Percentiles rank a stretch among this genome's conserved stretches.
Evolutionary conservation across 2,113 vertebrate species (phyloP).

Genomic region (Aramus guarauna): DNA sequence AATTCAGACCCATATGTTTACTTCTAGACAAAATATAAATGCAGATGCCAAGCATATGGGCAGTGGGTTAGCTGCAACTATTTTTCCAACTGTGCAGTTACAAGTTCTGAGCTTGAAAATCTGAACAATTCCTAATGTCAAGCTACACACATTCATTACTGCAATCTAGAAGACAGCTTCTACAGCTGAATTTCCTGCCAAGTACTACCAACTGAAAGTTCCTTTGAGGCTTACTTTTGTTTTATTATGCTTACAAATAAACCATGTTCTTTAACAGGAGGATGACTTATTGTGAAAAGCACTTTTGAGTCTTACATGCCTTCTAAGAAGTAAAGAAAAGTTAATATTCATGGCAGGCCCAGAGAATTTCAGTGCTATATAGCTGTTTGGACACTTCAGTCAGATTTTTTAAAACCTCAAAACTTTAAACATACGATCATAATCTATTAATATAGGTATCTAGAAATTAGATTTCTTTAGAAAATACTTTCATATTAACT

Average conservation of each 20-base stretch:
- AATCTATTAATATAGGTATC: neutral
- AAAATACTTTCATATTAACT: neutral
- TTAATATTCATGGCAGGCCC: neutral
- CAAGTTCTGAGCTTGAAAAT: slow-evolving; percentile 33
- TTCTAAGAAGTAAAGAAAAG: neutral
- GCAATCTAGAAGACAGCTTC: slow-evolving; percentile 15
- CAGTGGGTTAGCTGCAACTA: slow-evolving; percentile 50
- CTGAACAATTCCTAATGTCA: slow-evolving; percentile 44
- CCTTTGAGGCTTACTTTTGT: neutral
- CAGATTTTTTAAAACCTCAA: neutral
- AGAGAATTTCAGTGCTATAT: neutral
- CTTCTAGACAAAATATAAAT: slow-evolving; percentile 56
- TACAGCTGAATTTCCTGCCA: slow-evolving; percentile 20
- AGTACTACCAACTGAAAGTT: slow-evolving; percentile 11
- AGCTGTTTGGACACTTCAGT: neutral
- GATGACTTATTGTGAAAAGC: neutral
- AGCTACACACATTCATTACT: neutral
- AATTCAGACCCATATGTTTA: slow-evolving; percentile 44
- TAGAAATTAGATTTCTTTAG: neutral
- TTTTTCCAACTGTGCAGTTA: slow-evolving; percentile 49
- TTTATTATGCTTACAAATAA: slow-evolving; percentile 15
- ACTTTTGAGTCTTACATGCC: neutral
- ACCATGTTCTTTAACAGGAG: neutral
- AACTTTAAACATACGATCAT: neutral
- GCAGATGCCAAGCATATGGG: slow-evolving; percentile 59